A percentile compares a stretch with the other conserved stretches of the same genome.
phyloP scores from a whole-genome alignment of 2,888 invertebrate genomes.

The Tachina grossa region DNA sequence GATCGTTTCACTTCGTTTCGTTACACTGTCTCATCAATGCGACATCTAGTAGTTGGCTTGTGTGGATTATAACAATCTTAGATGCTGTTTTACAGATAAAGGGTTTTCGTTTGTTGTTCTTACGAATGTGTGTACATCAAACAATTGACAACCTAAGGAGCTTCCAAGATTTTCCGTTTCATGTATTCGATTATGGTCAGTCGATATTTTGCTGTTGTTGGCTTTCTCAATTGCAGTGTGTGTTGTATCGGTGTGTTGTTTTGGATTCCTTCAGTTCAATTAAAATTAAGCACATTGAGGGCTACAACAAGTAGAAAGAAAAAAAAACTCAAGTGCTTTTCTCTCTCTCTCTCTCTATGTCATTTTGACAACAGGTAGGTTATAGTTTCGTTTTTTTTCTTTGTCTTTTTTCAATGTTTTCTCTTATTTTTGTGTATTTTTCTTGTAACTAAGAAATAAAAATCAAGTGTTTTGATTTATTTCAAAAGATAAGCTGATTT shows the following conservation, averaged over 20 bases:
- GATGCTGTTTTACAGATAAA: slow-evolving; percentile 72
- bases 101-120: slow-evolving; percentile 46
- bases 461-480: slow-evolving; percentile 67
- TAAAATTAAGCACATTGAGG: slow-evolving; percentile 39
- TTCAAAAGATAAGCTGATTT: slow-evolving; percentile 63
- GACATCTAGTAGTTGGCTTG: slow-evolving; percentile 24
- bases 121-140: slow-evolving; percentile 68
- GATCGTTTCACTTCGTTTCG: background rate
- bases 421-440: background rate
- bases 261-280: slow-evolving; percentile 20
- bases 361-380: slow-evolving; percentile 60
- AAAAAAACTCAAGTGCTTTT: slow-evolving; percentile 2
- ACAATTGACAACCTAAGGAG: slow-evolving; percentile 69
- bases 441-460: slow-evolving; percentile 42
- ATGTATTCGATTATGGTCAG: slow-evolving; percentile 31
- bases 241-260: slow-evolving; percentile 42
- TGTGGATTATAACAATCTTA: slow-evolving; percentile 67
- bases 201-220: background rate
- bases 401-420: slow-evolving; percentile 12
- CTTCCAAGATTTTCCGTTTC: slow-evolving; percentile 49
- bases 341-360: slow-evolving; percentile 43
- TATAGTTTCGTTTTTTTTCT: background rate
- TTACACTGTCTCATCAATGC: slow-evolving; percentile 24
- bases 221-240: background rate
- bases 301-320: background rate